A percentile compares a stretch with the other conserved stretches of the same genome.
Conservation (phyloP, 2,113 vertebrate species). For the Mungos mungo region DNA sequence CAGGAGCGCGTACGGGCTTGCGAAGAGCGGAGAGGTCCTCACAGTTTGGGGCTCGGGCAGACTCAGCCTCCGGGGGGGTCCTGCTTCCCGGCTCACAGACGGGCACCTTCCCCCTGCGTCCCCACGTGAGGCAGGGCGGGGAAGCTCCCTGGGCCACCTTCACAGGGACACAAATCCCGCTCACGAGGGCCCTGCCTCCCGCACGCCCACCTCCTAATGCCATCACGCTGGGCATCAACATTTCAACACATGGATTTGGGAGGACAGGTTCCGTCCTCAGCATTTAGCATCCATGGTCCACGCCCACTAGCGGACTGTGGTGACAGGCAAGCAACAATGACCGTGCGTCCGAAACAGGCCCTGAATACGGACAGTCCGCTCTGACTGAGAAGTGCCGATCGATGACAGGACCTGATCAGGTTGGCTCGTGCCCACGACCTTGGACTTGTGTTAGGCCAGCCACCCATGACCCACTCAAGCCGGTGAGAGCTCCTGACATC, state of each 20-base stretch:
- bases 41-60: not conserved
- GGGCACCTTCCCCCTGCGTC: not conserved
- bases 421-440: accelerated
- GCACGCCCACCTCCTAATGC: not conserved
- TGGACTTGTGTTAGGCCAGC: accelerated
- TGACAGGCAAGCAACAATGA: not conserved
- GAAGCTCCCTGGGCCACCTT: not conserved
- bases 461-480: not conserved
- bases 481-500: accelerated
- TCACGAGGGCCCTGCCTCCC: not conserved
- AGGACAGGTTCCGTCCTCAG: not conserved
- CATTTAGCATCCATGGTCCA: not conserved
- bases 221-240: not conserved
- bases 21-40: not conserved
- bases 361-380: accelerated
- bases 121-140: no score
- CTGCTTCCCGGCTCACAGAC: not conserved
- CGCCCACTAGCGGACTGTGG: not conserved
- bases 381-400: accelerated
- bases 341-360: accelerated
- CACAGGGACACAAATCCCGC: not conserved
- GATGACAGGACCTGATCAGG: not conserved
- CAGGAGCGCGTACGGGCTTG: no score
- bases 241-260: not conserved
- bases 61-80: not conserved